phyloP scores from a whole-genome alignment of 2,888 invertebrate genomes.

The Xylota sylvarum region DNA sequence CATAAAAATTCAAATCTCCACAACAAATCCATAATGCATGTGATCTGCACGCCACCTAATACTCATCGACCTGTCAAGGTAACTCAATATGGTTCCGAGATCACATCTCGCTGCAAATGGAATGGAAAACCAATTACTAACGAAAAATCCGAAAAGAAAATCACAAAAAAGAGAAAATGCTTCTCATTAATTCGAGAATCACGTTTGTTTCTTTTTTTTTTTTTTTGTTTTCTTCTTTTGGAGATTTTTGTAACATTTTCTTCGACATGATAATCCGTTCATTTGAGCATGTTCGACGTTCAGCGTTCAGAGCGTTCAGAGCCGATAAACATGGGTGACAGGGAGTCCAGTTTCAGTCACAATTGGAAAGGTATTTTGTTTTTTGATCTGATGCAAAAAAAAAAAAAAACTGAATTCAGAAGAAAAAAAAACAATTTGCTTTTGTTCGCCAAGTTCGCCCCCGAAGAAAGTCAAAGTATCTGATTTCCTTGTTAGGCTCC shows the following conservation, averaged over 20 bases:
- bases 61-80: conserved; percentile 32
- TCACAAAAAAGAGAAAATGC: conserved; percentile 63
- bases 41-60: conserved; percentile 10
- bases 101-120: conserved; percentile 30
- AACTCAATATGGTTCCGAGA: conserved; percentile 20
- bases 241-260: conserved; percentile 67
- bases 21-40: conserved; percentile 28
- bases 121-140: conserved; percentile 67
- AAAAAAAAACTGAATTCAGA: too few species aligned
- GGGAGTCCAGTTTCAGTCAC: conserved; percentile 34
- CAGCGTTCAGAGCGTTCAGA: neutral
- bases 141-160: conserved; percentile 38
- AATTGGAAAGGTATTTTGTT: conserved; percentile 51
- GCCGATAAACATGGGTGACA: conserved; percentile 61
- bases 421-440: conserved; percentile 8
- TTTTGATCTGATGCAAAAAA: conserved; percentile 50
- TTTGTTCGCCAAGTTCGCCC: conserved; percentile 57
- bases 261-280: conserved; percentile 63
- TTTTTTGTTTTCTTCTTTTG: neutral
- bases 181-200: conserved; percentile 74
- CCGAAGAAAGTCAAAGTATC: conserved; percentile 65
- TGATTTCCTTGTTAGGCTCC: conserved; percentile 53
- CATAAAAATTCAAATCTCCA: conserved; percentile 42
- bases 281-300: conserved; percentile 29
- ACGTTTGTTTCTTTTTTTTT: conserved; percentile 47